Conservation (phyloP, 2,888 invertebrate genomes). For the Drosophila mayaguana region DNA sequence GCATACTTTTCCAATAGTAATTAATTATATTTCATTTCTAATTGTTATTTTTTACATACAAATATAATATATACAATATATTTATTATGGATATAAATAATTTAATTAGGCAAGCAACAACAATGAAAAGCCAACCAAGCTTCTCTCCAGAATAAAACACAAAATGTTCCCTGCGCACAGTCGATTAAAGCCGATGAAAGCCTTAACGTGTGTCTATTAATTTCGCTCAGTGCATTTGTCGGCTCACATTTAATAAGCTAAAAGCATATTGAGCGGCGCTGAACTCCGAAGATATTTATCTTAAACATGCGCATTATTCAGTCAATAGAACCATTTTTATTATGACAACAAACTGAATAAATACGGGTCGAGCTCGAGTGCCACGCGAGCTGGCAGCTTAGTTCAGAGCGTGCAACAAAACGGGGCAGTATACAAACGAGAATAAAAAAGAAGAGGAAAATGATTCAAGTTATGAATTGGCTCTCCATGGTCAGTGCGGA, state of each 20-base stretch:
- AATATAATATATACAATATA: no score
- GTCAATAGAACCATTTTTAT: constrained; percentile 58
- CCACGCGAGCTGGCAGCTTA: constrained; percentile 44
- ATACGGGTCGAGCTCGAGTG: constrained; percentile 41
- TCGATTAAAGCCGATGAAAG: neutral
- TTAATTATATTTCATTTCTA: no score
- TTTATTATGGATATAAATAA: no score
- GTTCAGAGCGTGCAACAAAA: constrained; percentile 34
- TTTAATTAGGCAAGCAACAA: neutral
- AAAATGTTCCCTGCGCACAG: neutral
- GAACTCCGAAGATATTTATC: constrained; percentile 73
- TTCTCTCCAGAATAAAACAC: neutral
- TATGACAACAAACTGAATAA: constrained; percentile 49
- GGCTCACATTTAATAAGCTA: constrained; percentile 72
- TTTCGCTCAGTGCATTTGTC: constrained; percentile 46
- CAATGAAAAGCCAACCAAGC: neutral
- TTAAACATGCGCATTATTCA: constrained; percentile 68
- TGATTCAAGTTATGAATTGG: constrained; percentile 74
- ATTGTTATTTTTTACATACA: no score
- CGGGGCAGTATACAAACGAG: constrained; percentile 27
- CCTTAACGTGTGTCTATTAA: no score
- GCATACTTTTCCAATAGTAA: no score
- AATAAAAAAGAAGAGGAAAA: constrained; percentile 14
- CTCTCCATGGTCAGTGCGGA: constrained; percentile 59
- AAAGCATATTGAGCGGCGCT: constrained; percentile 57